Conservation (phyloP, 2,113 vertebrate species). For the Neotoma lepida region DNA sequence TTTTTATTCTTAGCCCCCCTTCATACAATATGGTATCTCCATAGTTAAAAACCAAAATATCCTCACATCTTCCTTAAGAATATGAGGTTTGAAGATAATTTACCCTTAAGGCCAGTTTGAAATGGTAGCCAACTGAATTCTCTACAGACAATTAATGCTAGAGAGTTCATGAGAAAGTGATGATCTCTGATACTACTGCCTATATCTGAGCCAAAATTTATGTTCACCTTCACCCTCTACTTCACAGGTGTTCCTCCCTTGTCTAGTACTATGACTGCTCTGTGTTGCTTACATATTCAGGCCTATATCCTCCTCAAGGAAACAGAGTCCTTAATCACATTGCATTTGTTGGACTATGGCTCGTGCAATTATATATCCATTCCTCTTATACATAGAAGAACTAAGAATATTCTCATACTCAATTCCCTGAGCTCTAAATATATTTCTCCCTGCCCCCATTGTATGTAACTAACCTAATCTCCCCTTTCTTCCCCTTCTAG, state of each 20-base stretch:
- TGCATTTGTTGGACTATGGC: neutral
- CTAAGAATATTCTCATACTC: neutral
- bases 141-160: neutral
- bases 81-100: neutral
- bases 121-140: neutral
- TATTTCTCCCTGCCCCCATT: neutral
- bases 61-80: slow-evolving; percentile 10
- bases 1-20: neutral
- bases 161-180: neutral
- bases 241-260: neutral
- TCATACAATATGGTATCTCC: neutral
- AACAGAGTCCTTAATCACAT: neutral
- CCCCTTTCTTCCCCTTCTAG: neutral
- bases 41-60: neutral
- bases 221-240: neutral
- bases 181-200: neutral
- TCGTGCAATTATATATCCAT: neutral
- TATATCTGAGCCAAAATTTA: neutral
- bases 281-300: neutral
- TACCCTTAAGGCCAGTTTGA: neutral
- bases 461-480: neutral
- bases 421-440: neutral
- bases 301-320: neutral
- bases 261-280: neutral
- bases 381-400: neutral